Percentiles rank a stretch among this genome's conserved stretches.
Conservation (phyloP, 1,140 invertebrate genomes). For the Chionoecetes opilio region DNA sequence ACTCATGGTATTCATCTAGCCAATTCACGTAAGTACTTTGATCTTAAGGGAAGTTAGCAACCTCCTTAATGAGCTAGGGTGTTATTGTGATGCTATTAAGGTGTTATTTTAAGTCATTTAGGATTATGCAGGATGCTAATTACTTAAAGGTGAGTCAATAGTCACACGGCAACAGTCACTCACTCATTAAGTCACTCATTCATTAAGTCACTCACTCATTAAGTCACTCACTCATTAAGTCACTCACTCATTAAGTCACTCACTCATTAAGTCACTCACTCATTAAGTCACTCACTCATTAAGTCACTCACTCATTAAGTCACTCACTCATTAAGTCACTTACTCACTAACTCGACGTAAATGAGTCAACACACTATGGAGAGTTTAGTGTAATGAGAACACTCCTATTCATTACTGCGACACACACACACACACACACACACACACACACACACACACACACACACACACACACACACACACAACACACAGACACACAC, state of each 20-base stretch:
- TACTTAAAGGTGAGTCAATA: too few species aligned
- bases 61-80: too few species aligned
- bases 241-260: background rate
- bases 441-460: background rate
- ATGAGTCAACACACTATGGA: background rate
- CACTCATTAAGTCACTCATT: background rate
- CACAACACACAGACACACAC: too few species aligned
- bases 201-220: background rate
- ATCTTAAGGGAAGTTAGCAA: too few species aligned
- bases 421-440: background rate
- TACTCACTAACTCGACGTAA: background rate
- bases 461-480: slow-evolving; percentile 4
- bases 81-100: too few species aligned
- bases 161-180: background rate
- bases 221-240: background rate
- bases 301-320: background rate
- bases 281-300: too few species aligned
- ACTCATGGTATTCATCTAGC: background rate
- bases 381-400: background rate
- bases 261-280: background rate
- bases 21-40: too few species aligned
- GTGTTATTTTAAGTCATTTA: too few species aligned
- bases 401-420: background rate
- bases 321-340: background rate
- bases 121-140: too few species aligned